Evolutionary conservation across 23 tunicate species (phyloP).

Genomic region (Styela clava): DNA sequence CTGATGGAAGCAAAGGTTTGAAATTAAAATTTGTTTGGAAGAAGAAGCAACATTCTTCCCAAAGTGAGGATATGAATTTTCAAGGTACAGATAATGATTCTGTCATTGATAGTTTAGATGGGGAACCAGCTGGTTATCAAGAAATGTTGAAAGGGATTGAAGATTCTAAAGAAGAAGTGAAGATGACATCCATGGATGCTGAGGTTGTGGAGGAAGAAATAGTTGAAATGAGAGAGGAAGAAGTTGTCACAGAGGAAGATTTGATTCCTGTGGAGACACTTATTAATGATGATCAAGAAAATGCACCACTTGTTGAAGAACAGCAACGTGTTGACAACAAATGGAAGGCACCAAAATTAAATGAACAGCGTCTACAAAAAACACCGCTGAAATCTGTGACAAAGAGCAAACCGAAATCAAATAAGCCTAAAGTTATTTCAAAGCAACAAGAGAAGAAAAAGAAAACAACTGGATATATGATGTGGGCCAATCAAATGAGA

Average conservation of each 20-base stretch:
- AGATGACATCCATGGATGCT: constrained; percentile 9
- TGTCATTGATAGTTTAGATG: neutral
- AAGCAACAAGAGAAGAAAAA: constrained; percentile 31
- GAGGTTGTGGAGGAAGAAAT: constrained; percentile 61
- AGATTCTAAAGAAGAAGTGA: constrained; percentile 10
- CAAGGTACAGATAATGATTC: constrained; percentile 8
- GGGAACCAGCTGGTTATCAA: neutral
- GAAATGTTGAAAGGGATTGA: neutral
- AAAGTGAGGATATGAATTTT: neutral
- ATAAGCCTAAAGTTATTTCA: neutral
- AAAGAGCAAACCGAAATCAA: neutral
- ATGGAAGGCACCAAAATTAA: neutral
- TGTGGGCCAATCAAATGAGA: constrained; percentile 91
- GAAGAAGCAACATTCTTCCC: constrained; percentile 6
- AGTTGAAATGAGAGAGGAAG: constrained; percentile 51
- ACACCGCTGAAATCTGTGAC: neutral
- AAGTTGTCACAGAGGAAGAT: constrained; percentile 57
- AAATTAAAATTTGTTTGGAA: constrained; percentile 79
- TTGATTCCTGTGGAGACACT: constrained; percentile 32
- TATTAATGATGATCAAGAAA: constrained; percentile 20
- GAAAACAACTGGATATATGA: constrained; percentile 58
- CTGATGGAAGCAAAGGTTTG: constrained; percentile 32
- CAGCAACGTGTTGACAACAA: neutral
- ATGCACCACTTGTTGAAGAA: neutral
- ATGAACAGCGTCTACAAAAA: neutral